Base-by-base conservation (phyloP, 2,888 invertebrate genomes). In the Eilema depressum region DNA sequence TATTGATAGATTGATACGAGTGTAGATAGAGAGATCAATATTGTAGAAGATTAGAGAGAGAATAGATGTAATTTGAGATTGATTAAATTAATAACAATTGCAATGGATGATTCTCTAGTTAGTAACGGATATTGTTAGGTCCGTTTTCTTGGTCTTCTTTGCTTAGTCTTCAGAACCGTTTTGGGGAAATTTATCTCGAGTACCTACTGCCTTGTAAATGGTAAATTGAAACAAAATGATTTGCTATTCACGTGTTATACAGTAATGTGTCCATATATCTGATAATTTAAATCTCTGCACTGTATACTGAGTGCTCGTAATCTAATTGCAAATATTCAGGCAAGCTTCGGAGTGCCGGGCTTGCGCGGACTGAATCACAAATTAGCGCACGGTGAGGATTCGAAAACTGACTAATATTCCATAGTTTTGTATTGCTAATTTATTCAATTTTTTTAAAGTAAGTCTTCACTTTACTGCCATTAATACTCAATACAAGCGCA, bases 281-380 rank as follows among this genome's bases (percentile, higher is more conserved):
- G 82, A 83, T 85, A 86, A 85, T 85, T 85, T 83, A 82, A 87
- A 89, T 86, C 85, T 83, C 82, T 69, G 71, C 72, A 70, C 68
- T 76, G 76, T 78, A 78, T 75, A 81, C 77, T 71, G 79, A 67
- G 74, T 82, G 84, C 81, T 80, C 79, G 88, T 88, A 89, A 90
- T 89, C 85, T 86, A 89, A 89, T 90, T 89, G 87, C 86, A 89
- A 90, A 90, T 89, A 88, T 88, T 86, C 89, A 82, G 79, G 75
- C 75, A 69, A 72, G 82, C 80, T 81, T 75, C 78, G 76, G 79
- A 78, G 77, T 74, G 77, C 65, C 62, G 68, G 37, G 71, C 71
- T 76, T 66, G 79, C 81, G 85, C 75, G 84, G 76, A 75, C 64
- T 83, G 88, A 88, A 87, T 89, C 73, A 74, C 71, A 85, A 87